These are phyloP conservation scores for Lepeophtheirus salmonis DNA, from an alignment of 1,140 invertebrate genomes.

Conservation along the genomic window DNA sequence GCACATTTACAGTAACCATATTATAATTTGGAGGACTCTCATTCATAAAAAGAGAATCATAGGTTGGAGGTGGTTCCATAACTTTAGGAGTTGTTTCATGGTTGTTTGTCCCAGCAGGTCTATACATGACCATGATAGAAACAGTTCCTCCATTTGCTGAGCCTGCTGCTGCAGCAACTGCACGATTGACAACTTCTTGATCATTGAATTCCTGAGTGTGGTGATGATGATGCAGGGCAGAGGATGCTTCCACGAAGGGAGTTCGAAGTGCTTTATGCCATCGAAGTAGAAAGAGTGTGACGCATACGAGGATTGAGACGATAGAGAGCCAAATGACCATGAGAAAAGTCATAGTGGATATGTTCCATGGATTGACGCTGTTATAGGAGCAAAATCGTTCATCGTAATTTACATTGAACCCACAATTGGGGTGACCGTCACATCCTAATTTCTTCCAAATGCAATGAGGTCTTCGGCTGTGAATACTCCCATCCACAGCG, in stretches of 20 bases:
- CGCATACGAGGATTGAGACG: slow-evolving; percentile 9
- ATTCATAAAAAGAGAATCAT: slow-evolving; percentile 13
- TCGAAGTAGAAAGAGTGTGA: slow-evolving; percentile 11
- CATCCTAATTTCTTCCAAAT: slow-evolving; percentile 10
- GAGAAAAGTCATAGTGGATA: slow-evolving; percentile 12
- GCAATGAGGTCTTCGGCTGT: slow-evolving; percentile 2
- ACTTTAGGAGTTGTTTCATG: not conserved
- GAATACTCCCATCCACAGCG: not conserved
- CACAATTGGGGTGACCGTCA: slow-evolving; percentile 17
- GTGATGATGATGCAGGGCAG: not conserved
- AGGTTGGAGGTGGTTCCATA: slow-evolving; percentile 10
- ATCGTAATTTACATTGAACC: slow-evolving; percentile 9
- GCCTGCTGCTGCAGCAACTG: slow-evolving; percentile 1
- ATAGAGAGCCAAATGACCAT: slow-evolving; percentile 13
- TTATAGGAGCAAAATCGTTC: slow-evolving; percentile 6
- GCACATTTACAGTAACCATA: slow-evolving; percentile 12
- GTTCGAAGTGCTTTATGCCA: slow-evolving; percentile 14
- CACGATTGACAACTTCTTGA: not conserved
- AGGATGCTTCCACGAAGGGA: not conserved
- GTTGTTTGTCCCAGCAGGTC: not conserved
- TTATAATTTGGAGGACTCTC: slow-evolving; percentile 16
- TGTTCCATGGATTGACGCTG: slow-evolving; percentile 14
- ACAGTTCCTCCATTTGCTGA: not conserved
- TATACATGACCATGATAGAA: slow-evolving; percentile 18
- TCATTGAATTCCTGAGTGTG: not conserved